phyloP scores from a whole-genome alignment of 2,888 invertebrate species.

The Acanthosoma haemorrhoidale region DNA sequence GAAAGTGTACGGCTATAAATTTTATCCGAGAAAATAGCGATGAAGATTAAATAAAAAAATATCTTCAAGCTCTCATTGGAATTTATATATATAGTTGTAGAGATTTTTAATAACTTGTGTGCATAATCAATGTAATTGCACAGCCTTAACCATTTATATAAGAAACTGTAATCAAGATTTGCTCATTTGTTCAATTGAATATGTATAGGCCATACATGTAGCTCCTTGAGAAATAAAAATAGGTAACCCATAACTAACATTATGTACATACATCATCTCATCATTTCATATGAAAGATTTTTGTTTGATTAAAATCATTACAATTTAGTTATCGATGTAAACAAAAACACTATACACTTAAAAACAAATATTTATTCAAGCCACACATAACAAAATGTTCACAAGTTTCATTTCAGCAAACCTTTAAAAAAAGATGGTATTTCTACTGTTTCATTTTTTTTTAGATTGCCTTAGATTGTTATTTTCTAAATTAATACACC shows the following conservation, averaged over 20 bases:
- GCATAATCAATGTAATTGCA: slow-evolving; percentile 34
- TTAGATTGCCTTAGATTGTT: too few relatives aligned
- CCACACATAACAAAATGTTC: too few relatives aligned
- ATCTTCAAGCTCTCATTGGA: slow-evolving; percentile 27
- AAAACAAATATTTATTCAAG: too few relatives aligned
- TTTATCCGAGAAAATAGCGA: slow-evolving; percentile 18
- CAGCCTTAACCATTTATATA: slow-evolving; percentile 37
- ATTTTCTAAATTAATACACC: slow-evolving; percentile 6
- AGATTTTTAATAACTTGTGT: slow-evolving; percentile 22
- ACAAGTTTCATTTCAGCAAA: too few relatives aligned
- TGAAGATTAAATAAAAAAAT: slow-evolving; percentile 27
- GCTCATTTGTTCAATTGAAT: slow-evolving; percentile 37
- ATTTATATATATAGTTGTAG: slow-evolving; percentile 30
- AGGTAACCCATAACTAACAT: background rate
- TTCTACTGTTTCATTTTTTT: too few relatives aligned
- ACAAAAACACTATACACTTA: too few relatives aligned
- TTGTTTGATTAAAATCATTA: background rate
- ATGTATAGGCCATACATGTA: slow-evolving; percentile 32
- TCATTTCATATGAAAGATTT: background rate
- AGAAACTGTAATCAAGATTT: slow-evolving; percentile 37
- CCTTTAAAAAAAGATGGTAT: too few relatives aligned
- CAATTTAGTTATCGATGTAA: too few relatives aligned
- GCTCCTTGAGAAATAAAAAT: background rate
- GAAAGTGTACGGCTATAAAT: slow-evolving; percentile 23
- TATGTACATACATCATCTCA: background rate